Evolutionary conservation across 2,113 vertebrate genomes (phyloP).

Genomic region (Ornithorhynchus anatinus): DNA sequence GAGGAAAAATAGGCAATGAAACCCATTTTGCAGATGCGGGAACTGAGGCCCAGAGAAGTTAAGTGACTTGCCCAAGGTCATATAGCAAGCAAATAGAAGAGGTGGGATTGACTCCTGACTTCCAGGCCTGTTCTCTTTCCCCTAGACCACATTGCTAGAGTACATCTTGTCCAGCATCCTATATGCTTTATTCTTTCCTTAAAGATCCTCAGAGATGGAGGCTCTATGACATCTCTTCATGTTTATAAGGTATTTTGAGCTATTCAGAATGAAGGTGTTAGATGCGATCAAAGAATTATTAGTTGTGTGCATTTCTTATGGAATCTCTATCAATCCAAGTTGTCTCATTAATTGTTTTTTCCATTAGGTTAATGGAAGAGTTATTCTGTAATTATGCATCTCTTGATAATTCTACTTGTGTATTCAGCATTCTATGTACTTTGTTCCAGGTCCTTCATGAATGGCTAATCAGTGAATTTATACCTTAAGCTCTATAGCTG

Average conservation of each 20-base stretch:
- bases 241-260: not conserved
- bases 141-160: no score
- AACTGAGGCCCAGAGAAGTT: no score
- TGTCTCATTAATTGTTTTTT: not conserved
- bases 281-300: not conserved
- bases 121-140: no score
- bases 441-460: not conserved
- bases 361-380: not conserved
- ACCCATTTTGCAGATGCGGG: no score
- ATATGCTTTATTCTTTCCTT: no score
- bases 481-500: not conserved
- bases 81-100: no score
- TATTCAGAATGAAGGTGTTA: not conserved
- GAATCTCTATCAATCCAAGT: not conserved
- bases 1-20: no score
- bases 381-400: not conserved
- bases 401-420: not conserved
- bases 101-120: no score
- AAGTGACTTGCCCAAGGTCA: no score
- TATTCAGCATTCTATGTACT: not conserved
- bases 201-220: no score
- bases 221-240: no score
- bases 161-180: no score
- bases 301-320: not conserved
- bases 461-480: not conserved